Conservation (phyloP, 2,888 invertebrate species). For the Drosophila putrida region DNA sequence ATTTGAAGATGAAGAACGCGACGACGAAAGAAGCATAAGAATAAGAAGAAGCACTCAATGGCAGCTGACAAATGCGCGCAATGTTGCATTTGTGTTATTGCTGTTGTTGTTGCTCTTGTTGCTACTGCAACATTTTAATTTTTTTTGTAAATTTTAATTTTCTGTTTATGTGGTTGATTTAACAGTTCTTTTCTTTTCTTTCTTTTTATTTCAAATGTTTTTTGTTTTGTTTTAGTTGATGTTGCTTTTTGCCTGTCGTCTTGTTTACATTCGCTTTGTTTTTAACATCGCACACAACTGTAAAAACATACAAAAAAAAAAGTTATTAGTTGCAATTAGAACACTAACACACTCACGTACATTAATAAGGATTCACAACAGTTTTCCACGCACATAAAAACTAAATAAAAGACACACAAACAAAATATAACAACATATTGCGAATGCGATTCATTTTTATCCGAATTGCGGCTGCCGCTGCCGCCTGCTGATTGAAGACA, state of each 20-base stretch:
- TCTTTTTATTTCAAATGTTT: slow-evolving; percentile 40
- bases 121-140: slow-evolving; percentile 29
- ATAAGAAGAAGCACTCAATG: slow-evolving; percentile 24
- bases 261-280: slow-evolving; percentile 51
- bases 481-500: slow-evolving; percentile 51
- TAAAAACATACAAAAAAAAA: slow-evolving; percentile 42
- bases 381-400: slow-evolving; percentile 32
- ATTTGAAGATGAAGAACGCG: slow-evolving; percentile 31
- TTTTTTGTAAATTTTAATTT: slow-evolving; percentile 2
- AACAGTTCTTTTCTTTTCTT: slow-evolving; percentile 26
- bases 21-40: slow-evolving; percentile 23
- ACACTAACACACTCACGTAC: slow-evolving; percentile 23
- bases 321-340: slow-evolving; percentile 17
- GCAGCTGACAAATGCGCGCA: slow-evolving; percentile 40
- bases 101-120: slow-evolving; percentile 22
- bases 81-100: slow-evolving; percentile 39
- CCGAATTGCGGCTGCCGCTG: slow-evolving; percentile 42
- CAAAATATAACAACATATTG: slow-evolving; percentile 42
- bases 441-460: slow-evolving; percentile 25
- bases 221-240: slow-evolving; percentile 30
- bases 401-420: slow-evolving; percentile 16
- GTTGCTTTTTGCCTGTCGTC: slow-evolving; percentile 34
- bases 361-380: slow-evolving; percentile 23
- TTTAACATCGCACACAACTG: slow-evolving; percentile 70
- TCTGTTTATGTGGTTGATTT: slow-evolving; percentile 27